These are phyloP conservation scores for Gallinago jamesoni DNA, from an alignment of 2,113 vertebrate genomes.

Conservation along the genomic window DNA sequence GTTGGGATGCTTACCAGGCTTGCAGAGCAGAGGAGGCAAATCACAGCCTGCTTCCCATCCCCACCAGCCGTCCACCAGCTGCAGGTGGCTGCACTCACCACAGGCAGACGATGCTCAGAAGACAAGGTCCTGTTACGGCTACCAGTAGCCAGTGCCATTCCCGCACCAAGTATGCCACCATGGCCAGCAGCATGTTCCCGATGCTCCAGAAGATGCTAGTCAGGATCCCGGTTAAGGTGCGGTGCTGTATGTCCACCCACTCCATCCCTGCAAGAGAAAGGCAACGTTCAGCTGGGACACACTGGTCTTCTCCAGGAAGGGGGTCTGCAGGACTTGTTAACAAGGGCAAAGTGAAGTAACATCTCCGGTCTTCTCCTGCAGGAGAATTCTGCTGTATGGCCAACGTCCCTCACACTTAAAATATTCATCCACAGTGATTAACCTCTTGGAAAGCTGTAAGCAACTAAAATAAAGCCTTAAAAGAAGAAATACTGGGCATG, in stretches of 20 bases:
- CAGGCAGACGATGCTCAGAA: conserved; percentile 74
- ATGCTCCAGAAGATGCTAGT: conserved; percentile 79
- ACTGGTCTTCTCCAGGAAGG: neutral
- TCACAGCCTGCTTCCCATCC: neutral
- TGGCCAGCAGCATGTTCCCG: conserved; percentile 81
- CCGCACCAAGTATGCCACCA: conserved; percentile 78
- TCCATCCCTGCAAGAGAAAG: conserved; percentile 72
- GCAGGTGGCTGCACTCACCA: conserved; percentile 73
- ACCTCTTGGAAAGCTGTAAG: neutral
- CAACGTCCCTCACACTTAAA: neutral
- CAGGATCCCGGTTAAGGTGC: conserved; percentile 77
- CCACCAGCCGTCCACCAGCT: accelerated
- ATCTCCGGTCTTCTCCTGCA: neutral
- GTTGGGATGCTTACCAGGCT: accelerated
- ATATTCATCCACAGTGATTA: neutral
- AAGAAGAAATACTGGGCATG: neutral
- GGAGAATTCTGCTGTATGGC: neutral
- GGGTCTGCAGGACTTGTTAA: neutral
- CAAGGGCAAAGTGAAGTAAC: neutral
- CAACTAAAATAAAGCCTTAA: neutral
- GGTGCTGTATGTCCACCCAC: conserved; percentile 82
- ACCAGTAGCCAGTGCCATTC: conserved; percentile 86
- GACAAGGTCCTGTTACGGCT: conserved; percentile 78
- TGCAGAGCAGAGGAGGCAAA: neutral
- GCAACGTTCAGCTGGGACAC: neutral